Percentiles rank a stretch among this genome's conserved stretches.
These are phyloP conservation scores for Amblyjoppa proteus DNA, from an alignment of 2,888 invertebrate species.

Conservation along the genomic window DNA sequence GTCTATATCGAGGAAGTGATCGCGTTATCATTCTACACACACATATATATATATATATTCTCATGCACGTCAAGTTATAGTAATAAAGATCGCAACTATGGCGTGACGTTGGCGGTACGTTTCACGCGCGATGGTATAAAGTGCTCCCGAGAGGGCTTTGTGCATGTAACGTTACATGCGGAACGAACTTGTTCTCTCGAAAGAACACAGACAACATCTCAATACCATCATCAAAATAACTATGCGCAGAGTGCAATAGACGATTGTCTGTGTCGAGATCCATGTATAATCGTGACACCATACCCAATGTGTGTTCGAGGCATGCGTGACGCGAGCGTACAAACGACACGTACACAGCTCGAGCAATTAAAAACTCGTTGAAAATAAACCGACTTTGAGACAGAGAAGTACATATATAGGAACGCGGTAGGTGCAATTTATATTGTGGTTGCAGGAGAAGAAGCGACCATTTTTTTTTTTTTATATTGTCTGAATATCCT, in stretches of 20 bases:
- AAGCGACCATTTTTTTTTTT: neutral
- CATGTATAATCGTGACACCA: constrained; percentile 7
- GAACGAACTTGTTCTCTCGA: constrained; percentile 9
- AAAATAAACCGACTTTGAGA: constrained; percentile 40
- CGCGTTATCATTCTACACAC: constrained; percentile 57
- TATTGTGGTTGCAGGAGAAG: neutral
- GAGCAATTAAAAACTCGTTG: constrained; percentile 59
- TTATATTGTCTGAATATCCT: neutral
- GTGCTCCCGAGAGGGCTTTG: constrained; percentile 50
- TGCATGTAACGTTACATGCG: constrained; percentile 24
- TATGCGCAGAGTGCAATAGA: constrained; percentile 1
- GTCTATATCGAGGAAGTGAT: constrained; percentile 22
- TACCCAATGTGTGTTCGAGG: constrained; percentile 14
- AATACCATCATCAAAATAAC: constrained; percentile 23
- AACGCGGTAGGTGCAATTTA: neutral
- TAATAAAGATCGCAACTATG: constrained; percentile 69
- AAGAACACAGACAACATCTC: constrained; percentile 51
- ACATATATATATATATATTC: constrained; percentile 45
- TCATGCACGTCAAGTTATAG: constrained; percentile 53
- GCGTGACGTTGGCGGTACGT: constrained; percentile 67
- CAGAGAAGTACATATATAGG: neutral
- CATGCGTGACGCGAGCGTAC: constrained; percentile 45
- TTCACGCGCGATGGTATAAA: constrained; percentile 52
- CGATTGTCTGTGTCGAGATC: neutral
- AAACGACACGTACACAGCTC: constrained; percentile 39